Percentiles rank a stretch among this genome's conserved stretches.
These are phyloP conservation scores for Sebastes paucispinis DNA, from an alignment of 2,797 vertebrate species.

Conservation along the genomic window DNA sequence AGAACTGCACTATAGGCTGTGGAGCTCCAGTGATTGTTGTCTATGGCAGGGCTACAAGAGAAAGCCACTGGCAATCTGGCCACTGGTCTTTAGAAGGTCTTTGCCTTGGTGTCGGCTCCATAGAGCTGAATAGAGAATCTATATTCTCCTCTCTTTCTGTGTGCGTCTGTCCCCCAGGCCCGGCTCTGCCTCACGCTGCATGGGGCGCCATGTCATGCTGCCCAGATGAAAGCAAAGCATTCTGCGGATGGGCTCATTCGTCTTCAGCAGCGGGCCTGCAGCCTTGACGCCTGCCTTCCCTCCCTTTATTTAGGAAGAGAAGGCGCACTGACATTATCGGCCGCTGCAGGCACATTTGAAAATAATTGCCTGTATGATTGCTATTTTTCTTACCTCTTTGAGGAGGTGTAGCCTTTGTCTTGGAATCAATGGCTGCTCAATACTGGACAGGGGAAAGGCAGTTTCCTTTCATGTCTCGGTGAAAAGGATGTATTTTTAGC, in stretches of 20 bases:
- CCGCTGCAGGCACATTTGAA: constrained; percentile 83
- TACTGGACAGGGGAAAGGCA: constrained; percentile 83
- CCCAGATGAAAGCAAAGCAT: constrained; percentile 77
- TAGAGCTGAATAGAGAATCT: constrained; percentile 66
- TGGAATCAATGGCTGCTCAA: constrained; percentile 83
- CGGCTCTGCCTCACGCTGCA: constrained; percentile 69
- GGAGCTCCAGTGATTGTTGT: constrained; percentile 56
- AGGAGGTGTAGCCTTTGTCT: constrained; percentile 85
- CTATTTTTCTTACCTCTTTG: constrained; percentile 84
- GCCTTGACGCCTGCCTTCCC: constrained; percentile 74
- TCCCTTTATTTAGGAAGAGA: constrained; percentile 80
- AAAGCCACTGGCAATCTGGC: constrained; percentile 67
- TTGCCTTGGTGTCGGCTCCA: constrained; percentile 60
- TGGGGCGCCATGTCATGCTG: constrained; percentile 74
- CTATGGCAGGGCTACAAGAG: constrained; percentile 54
- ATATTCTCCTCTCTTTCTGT: constrained; percentile 64
- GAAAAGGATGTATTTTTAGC: constrained; percentile 84
- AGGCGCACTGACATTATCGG: constrained; percentile 82
- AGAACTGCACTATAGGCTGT: constrained; percentile 52
- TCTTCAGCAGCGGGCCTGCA: constrained; percentile 75
- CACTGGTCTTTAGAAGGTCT: constrained; percentile 68
- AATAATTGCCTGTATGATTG: constrained; percentile 86
- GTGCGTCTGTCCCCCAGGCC: constrained; percentile 63
- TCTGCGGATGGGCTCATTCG: constrained; percentile 75
- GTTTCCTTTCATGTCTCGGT: constrained; percentile 81